Evolutionary conservation across 2,113 vertebrate genomes (phyloP), one percentile per base, ranked within the genome.

Genomic region (Butastur rufipennis): DNA sequence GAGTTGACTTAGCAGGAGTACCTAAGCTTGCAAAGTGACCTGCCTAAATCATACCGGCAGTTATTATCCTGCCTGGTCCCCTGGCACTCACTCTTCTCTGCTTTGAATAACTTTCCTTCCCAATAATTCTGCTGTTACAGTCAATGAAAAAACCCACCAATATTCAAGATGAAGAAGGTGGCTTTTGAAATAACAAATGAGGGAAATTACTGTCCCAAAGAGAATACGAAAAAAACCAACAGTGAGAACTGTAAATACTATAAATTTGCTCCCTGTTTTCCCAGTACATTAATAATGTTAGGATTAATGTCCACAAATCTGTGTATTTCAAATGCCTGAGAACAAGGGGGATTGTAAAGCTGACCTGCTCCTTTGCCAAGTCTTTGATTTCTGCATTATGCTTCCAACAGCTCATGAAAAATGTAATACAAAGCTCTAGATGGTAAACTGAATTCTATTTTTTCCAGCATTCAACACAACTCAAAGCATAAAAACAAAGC

Each of bases 351-450:
- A 42, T 59, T 75, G 62, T 66, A 90, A 93, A 96, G 67, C 71
- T 86, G 81, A 63, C 55, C 79, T 31, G 18, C 70, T 83, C 70
- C 67, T 93, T 55, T 90, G 71, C 81, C 91, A 83, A 77, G 38
- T 58, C 89, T 95, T 95, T 93, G 74, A 96, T 94, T 95, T 88
- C 55, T 94, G 62, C 87, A 43, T 90, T 91, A 89, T 80, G 78
- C 42, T 88, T 78, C 91, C 67, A 87, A 74, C 23, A 50, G 53
- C 87, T 77, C 66, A 83, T 77, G 81, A 77, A 91, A 95, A 91
- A 84, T 65, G 42, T 19, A 87, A 89, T 34, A 53, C 42, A 75
- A 93, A 86, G 53, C 55, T 80, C 81, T 88, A 74, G 84, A 95
- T 32, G 58, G 74, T 16, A 95, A 97, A 74, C 62, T 48, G 62